Evolutionary conservation across 2,888 invertebrate genomes (phyloP).

Genomic region (Biston stratarius): DNA sequence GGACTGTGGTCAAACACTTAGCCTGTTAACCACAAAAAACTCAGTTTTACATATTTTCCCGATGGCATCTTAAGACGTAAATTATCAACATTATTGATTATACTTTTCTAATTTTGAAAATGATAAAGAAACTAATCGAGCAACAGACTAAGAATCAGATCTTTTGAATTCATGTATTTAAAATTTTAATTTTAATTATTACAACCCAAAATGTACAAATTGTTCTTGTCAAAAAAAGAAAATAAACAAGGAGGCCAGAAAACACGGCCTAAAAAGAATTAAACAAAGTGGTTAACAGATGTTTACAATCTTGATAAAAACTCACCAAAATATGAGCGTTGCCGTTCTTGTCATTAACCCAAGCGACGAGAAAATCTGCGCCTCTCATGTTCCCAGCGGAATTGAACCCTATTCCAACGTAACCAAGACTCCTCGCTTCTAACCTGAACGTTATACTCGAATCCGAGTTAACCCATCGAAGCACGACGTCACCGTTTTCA

Average conservation of each 20-base stretch:
- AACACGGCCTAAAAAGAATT: constrained; percentile 44
- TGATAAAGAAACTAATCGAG: background rate
- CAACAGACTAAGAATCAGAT: background rate
- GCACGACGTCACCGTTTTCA: constrained; percentile 82
- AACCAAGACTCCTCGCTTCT: constrained; percentile 94
- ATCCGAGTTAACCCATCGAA: constrained; percentile 92
- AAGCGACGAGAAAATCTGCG: constrained; percentile 95
- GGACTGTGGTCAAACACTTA: no score
- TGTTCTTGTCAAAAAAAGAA: constrained; percentile 6
- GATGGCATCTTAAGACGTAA: no score
- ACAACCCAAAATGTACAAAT: constrained; percentile 4
- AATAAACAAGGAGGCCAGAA: constrained; percentile 35
- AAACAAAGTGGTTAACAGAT: constrained; percentile 54
- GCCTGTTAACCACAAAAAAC: no score
- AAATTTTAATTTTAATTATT: background rate
- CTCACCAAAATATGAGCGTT: constrained; percentile 93
- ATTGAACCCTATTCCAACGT: constrained; percentile 95
- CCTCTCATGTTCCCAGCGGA: constrained; percentile 92
- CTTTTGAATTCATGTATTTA: background rate
- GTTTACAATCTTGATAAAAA: constrained; percentile 60
- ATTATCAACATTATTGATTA: no score
- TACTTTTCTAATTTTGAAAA: no score
- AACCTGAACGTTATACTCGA: constrained; percentile 94
- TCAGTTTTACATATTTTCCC: no score
- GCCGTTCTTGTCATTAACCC: constrained; percentile 91